Percentiles rank a stretch among this genome's conserved stretches.
These are phyloP conservation scores for Coturnix japonica DNA, from an alignment of 2,113 vertebrate species.

Conservation along the genomic window DNA sequence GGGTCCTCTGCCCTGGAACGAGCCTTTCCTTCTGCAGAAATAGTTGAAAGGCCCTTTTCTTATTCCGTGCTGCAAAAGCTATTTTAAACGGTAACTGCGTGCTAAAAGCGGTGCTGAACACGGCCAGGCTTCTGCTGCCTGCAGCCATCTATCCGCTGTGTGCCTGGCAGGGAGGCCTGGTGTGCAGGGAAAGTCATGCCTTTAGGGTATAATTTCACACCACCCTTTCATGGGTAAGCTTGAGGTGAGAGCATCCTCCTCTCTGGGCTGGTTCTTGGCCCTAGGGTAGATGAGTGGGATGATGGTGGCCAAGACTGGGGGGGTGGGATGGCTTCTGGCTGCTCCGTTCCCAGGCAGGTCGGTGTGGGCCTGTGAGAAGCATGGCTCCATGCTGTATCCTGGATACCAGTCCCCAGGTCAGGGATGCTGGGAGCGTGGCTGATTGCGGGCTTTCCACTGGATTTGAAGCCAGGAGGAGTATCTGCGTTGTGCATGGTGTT, in stretches of 20 bases:
- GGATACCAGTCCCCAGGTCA: constrained; percentile 80
- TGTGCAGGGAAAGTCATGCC: constrained; percentile 24
- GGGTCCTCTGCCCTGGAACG: constrained; percentile 26
- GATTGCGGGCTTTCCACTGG: constrained; percentile 74
- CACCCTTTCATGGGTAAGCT: not conserved
- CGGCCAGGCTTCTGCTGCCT: constrained; percentile 13
- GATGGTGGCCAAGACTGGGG: not conserved
- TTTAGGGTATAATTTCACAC: not conserved
- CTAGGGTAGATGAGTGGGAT: not conserved
- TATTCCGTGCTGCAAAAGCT: constrained; percentile 47
- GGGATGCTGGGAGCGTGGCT: constrained; percentile 74
- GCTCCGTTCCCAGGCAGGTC: constrained; percentile 68
- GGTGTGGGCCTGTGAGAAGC: constrained; percentile 76
- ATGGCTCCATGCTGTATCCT: constrained; percentile 86
- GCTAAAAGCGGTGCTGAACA: not conserved
- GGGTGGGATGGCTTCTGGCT: not conserved
- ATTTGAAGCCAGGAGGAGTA: constrained; percentile 63
- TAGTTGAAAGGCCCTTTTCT: constrained; percentile 25
- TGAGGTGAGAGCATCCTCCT: constrained; percentile 1
- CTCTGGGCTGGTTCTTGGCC: not conserved
- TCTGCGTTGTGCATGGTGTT: not conserved
- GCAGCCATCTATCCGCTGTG: constrained; percentile 38
- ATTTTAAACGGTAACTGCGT: constrained; percentile 25
- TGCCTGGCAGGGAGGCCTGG: constrained; percentile 41
- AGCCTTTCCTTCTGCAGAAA: constrained; percentile 32